Percentiles rank a stretch among this genome's conserved stretches.
phyloP scores from a whole-genome alignment of 2,797 vertebrate species.

The Onychomys arenicola region DNA sequence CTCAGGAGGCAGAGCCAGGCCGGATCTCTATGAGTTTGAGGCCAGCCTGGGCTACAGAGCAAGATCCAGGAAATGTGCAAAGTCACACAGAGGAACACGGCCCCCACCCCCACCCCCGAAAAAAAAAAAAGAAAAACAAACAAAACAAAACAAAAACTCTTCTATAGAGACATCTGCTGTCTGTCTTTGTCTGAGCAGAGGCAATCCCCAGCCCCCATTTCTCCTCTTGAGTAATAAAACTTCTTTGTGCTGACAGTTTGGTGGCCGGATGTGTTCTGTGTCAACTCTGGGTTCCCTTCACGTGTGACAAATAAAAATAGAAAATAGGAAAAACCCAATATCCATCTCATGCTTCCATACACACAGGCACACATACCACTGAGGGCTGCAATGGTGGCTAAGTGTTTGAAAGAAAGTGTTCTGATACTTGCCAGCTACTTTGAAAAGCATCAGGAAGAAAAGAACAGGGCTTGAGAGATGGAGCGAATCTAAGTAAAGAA shows the following conservation, averaged over 20 bases:
- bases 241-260: background rate
- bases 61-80: no score
- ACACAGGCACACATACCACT: background rate
- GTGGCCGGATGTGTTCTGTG: background rate
- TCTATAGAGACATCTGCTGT: background rate
- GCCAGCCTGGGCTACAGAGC: no score
- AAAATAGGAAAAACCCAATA: background rate
- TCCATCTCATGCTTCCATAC: background rate
- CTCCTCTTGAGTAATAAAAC: background rate
- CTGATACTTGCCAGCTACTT: background rate
- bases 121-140: no score
- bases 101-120: no score
- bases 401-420: background rate
- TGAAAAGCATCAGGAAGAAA: background rate
- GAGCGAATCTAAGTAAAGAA: background rate
- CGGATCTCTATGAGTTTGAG: no score
- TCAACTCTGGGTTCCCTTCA: background rate
- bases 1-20: no score
- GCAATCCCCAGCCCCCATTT: background rate
- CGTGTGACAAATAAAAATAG: background rate
- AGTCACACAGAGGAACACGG: no score
- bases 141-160: no score
- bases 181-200: background rate
- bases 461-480: background rate
- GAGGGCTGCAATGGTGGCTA: no score